Conservation (phyloP, 2,113 vertebrate genomes). For the Microtus montanus region DNA sequence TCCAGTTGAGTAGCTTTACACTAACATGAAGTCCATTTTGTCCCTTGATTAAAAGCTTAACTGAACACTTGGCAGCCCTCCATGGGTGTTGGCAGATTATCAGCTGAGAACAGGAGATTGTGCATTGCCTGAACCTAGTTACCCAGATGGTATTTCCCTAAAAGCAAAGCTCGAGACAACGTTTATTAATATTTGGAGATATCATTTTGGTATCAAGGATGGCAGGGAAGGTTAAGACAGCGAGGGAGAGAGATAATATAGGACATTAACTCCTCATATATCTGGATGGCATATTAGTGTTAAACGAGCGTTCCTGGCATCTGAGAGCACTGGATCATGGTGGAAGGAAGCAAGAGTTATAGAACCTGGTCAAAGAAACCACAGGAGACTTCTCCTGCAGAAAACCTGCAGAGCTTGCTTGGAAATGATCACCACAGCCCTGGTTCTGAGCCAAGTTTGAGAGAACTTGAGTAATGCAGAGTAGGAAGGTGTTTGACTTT, state of each 20-base stretch:
- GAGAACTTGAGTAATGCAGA: background rate
- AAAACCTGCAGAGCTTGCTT: background rate
- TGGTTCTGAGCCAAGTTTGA: background rate
- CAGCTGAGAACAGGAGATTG: background rate
- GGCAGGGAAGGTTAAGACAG: background rate
- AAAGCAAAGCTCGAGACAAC: background rate
- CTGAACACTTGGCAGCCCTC: background rate
- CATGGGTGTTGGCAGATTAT: background rate
- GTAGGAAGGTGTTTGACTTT: background rate
- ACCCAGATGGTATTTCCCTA: background rate
- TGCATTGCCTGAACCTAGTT: background rate
- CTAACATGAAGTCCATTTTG: conserved; percentile 37
- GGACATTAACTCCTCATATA: background rate
- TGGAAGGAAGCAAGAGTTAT: background rate
- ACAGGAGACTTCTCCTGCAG: fast-evolving
- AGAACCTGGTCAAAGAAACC: background rate
- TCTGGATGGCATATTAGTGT: background rate
- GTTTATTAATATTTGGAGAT: background rate
- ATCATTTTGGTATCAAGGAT: background rate
- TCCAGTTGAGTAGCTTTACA: conserved; percentile 21
- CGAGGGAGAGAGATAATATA: too few species aligned
- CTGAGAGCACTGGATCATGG: background rate
- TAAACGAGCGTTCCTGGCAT: background rate
- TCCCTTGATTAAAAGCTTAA: conserved; percentile 49
- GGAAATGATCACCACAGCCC: background rate